These are phyloP conservation scores for Oreortyx pictus DNA, from an alignment of 2,797 vertebrate species.

Conservation along the genomic window DNA sequence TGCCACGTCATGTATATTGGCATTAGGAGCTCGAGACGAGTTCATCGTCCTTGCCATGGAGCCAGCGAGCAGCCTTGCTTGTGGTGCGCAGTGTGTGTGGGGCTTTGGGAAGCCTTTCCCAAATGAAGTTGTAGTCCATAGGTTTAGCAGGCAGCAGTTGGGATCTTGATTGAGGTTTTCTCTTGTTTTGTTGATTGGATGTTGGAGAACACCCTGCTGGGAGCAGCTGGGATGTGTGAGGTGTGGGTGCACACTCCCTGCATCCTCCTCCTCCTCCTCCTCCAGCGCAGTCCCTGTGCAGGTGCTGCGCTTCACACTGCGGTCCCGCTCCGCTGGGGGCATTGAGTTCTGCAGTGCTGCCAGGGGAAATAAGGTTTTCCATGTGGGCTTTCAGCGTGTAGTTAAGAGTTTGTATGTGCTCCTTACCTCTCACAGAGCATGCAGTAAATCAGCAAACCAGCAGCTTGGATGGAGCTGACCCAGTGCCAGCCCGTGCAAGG, in stretches of 20 bases:
- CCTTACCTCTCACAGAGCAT: constrained; percentile 3
- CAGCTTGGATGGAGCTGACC: not conserved
- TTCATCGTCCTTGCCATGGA: constrained; percentile 13
- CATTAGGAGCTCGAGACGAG: not conserved
- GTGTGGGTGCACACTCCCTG: not conserved
- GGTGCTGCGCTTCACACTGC: not conserved
- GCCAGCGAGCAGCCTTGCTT: constrained; percentile 19
- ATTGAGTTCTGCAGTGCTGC: not conserved
- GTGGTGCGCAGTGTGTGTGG: not conserved
- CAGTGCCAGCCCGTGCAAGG: not conserved
- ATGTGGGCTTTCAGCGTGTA: constrained; percentile 23
- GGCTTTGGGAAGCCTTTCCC: not conserved
- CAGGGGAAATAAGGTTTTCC: constrained; percentile 10
- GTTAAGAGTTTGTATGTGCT: constrained; percentile 40
- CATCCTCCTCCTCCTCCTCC: not conserved
- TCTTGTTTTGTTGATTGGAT: not conserved
- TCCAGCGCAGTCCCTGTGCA: not conserved
- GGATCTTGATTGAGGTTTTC: not conserved
- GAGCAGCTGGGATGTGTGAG: not conserved
- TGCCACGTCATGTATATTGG: constrained; percentile 25
- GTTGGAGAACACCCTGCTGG: constrained; percentile 7
- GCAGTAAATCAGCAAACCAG: not conserved
- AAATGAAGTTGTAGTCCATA: not conserved
- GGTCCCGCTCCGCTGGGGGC: not conserved
- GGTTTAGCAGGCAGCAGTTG: constrained; percentile 18